Evolutionary conservation across 2,797 vertebrate genomes (phyloP), one percentile per base, ranked within the genome.

Genomic region (Lepus oiostolus): DNA sequence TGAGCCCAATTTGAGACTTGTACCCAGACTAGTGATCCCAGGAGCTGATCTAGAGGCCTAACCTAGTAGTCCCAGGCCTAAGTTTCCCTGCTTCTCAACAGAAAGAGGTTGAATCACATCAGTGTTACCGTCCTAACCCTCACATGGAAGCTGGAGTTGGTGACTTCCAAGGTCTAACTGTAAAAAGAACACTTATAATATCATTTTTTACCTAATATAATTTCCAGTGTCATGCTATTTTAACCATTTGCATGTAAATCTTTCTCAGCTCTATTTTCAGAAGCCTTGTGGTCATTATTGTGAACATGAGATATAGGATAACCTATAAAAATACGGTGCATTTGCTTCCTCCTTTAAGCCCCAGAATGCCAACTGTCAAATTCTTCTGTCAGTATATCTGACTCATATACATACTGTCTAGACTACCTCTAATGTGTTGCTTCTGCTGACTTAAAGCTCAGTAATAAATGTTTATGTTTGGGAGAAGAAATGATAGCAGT

Each of bases 221-320:
- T 91, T 90, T 80, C 35, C 30, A 60, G 16, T 70, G 50, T 67
- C 84, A 68, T 80, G 30, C 82, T 79, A 82, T 79, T 87, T 92
- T 70, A 54, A 76, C 17, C 13, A 62, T 84, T 91, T 89, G 95
- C n/a, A 86, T 68, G 28, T 75, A 93, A 94, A 58, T 28, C 11
- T 58, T 79, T 85, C 42, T 88, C n/a, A 52, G 38, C 19, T 72
- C 38, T 93, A 67, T 42, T 91, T 90, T 91, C 86, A 24, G 42
- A 91, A 95, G 79, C 81, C 22, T 24, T 6, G 1, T 3, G 65
- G 80, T 93, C 54, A 87, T 87, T 14, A 6, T 4, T 81, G 42
- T 87, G 63, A 93, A 58, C 21, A 65, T 50, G 26, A 94, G 42
- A 12, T 38, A n/a, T 50, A 81, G 62, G 87, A 67, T 81, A 17